A percentile compares a stretch with the other conserved stretches of the same genome.
Evolutionary conservation across 2,888 invertebrate genomes (phyloP).

Genomic region (Leptopterna dolabrata): DNA sequence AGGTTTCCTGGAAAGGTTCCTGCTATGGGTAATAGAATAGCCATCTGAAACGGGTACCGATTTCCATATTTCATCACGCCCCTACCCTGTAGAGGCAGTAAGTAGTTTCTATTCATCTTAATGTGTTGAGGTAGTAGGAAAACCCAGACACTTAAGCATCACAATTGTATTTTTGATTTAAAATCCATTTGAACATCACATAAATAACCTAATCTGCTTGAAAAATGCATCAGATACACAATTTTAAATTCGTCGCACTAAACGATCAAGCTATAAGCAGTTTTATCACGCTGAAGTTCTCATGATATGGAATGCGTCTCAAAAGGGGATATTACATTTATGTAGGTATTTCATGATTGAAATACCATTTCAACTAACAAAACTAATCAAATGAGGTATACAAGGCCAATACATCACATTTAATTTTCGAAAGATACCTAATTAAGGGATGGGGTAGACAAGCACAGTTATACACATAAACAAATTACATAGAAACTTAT

Average conservation of each 20-base stretch:
- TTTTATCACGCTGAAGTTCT: background rate
- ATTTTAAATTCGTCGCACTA: background rate
- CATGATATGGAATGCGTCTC: background rate
- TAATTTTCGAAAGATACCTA: background rate
- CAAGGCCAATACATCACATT: conserved; percentile 1
- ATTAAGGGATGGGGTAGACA: background rate
- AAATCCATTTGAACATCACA: background rate
- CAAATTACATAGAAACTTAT: background rate
- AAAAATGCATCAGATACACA: background rate
- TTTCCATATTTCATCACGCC: too few relatives aligned
- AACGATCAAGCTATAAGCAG: background rate
- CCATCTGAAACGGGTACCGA: too few relatives aligned
- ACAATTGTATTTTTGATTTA: background rate
- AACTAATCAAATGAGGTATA: background rate
- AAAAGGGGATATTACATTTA: too few relatives aligned
- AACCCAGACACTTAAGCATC: background rate
- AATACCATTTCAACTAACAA: background rate
- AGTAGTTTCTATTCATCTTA: too few relatives aligned
- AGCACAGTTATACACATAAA: background rate
- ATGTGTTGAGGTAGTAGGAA: too few relatives aligned
- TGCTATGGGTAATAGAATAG: too few relatives aligned
- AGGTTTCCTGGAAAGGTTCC: too few relatives aligned
- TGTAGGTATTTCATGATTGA: too few relatives aligned
- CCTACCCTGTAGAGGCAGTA: too few relatives aligned
- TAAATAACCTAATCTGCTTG: background rate